Conservation (phyloP, 2,888 invertebrate genomes). For the Cerceris rybyensis region DNA sequence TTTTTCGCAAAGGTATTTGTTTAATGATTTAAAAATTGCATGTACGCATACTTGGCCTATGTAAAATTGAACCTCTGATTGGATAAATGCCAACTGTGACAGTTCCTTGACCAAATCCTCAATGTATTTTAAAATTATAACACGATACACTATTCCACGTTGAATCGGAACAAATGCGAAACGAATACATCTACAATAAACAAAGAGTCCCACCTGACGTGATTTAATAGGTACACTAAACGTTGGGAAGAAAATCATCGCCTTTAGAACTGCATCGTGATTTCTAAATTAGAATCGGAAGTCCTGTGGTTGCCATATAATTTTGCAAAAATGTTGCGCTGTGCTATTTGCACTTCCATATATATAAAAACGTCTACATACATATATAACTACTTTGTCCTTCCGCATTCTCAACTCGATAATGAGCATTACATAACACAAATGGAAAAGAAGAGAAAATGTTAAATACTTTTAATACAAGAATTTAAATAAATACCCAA, state of each 20-base stretch:
- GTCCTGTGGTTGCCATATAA: too few relatives aligned
- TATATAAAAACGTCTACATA: neutral
- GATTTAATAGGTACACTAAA: slow-evolving; percentile 38
- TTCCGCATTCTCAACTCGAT: neutral
- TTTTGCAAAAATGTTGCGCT: slow-evolving; percentile 1
- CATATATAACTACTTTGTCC: neutral
- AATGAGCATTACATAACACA: neutral
- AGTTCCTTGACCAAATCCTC: slow-evolving; percentile 56
- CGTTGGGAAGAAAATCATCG: slow-evolving; percentile 1
- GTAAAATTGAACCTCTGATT: slow-evolving; percentile 29
- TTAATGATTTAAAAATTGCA: slow-evolving; percentile 15
- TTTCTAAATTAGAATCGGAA: slow-evolving; percentile 33
- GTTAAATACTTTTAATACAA: slow-evolving; percentile 18
- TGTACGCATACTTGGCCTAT: slow-evolving; percentile 1
- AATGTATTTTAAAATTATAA: slow-evolving; percentile 32
- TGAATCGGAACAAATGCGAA: slow-evolving; percentile 21
- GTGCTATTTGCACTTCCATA: neutral
- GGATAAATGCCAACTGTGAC: slow-evolving; percentile 60
- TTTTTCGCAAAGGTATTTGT: too few relatives aligned
- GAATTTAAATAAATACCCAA: slow-evolving; percentile 39
- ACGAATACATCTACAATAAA: neutral
- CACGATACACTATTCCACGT: neutral
- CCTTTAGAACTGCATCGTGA: slow-evolving; percentile 27
- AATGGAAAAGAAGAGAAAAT: slow-evolving; percentile 1
- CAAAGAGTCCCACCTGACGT: slow-evolving; percentile 13